Percentiles rank a stretch among this genome's conserved stretches.
These are phyloP conservation scores for Gryllus longicercus DNA, from an alignment of 2,888 invertebrate genomes.

Conservation along the genomic window DNA sequence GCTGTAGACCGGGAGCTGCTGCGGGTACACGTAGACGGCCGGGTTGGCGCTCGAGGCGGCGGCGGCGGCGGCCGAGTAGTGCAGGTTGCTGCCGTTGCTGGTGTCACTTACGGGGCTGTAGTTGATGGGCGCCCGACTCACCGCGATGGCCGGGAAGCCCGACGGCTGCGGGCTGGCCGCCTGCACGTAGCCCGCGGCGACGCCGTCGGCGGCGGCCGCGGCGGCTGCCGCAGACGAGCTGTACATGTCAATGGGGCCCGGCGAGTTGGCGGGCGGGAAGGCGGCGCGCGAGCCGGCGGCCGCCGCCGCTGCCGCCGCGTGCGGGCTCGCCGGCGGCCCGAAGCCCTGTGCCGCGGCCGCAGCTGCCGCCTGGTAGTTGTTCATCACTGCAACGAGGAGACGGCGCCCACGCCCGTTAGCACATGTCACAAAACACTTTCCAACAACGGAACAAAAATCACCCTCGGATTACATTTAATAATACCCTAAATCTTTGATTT, in stretches of 20 bases:
- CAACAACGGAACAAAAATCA: no score
- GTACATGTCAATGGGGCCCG: conserved; percentile 86
- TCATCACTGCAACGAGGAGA: conserved; percentile 73
- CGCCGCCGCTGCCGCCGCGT: conserved; percentile 66
- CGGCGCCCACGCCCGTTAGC: no score
- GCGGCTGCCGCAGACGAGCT: conserved; percentile 60
- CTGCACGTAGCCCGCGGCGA: conserved; percentile 78
- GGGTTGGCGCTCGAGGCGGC: neutral
- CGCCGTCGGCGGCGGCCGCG: conserved; percentile 66
- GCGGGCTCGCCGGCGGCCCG: conserved; percentile 80
- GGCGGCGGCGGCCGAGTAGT: neutral
- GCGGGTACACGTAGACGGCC: neutral
- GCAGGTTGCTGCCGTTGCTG: neutral
- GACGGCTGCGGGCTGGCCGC: conserved; percentile 95
- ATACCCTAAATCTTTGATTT: no score
- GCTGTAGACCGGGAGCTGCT: neutral
- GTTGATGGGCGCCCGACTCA: conserved; percentile 64
- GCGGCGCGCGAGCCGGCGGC: conserved; percentile 63
- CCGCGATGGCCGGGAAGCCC: conserved; percentile 89
- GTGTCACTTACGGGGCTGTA: conserved; percentile 79
- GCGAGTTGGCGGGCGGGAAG: conserved; percentile 91
- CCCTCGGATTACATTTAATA: no score
- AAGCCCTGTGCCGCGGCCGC: conserved; percentile 68
- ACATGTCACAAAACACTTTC: no score
- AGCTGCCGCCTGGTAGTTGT: conserved; percentile 85